These are phyloP conservation scores for Drosophila pseudoananassae DNA, from an alignment of 1,140 invertebrate genomes.

Conservation along the genomic window DNA sequence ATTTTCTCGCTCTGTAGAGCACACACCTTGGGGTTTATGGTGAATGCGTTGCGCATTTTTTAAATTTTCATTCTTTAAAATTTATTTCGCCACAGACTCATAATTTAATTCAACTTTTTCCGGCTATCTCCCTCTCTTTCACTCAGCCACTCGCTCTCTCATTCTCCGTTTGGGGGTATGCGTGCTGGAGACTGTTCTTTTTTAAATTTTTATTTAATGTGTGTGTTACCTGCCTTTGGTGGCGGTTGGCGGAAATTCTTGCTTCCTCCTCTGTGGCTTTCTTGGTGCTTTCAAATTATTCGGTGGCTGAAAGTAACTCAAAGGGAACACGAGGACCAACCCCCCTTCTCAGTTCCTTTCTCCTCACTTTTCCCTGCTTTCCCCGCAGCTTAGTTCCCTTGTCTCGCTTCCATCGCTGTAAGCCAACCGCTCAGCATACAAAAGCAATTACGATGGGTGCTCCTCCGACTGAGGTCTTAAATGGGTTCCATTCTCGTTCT, in stretches of 20 bases:
- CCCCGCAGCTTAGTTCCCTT: conserved; percentile 34
- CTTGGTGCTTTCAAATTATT: conserved; percentile 40
- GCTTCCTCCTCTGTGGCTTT: conserved; percentile 41
- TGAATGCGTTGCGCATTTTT: conserved; percentile 52
- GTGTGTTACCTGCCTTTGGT: conserved; percentile 47
- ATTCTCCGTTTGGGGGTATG: not conserved
- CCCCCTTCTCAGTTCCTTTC: not conserved
- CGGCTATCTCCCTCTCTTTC: not conserved
- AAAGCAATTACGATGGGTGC: conserved; percentile 62
- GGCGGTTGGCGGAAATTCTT: conserved; percentile 40
- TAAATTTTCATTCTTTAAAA: conserved; percentile 63
- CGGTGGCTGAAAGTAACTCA: conserved; percentile 32
- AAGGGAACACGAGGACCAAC: not conserved
- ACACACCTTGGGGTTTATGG: conserved; percentile 24
- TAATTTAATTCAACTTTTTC: conserved; percentile 60
- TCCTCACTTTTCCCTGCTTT: not conserved
- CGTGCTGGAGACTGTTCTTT: conserved; percentile 6
- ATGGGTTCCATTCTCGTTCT: conserved; percentile 5
- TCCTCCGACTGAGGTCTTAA: conserved; percentile 16
- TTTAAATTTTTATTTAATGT: conserved; percentile 17
- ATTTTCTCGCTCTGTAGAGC: conserved; percentile 6
- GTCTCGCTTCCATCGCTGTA: conserved; percentile 33
- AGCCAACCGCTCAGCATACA: conserved; percentile 57
- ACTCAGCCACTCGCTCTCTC: not conserved
- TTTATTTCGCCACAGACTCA: conserved; percentile 57